Evolutionary conservation across 2,113 vertebrate species (phyloP), one percentile per base, ranked within the genome.

Genomic region (Albula goreensis): DNA sequence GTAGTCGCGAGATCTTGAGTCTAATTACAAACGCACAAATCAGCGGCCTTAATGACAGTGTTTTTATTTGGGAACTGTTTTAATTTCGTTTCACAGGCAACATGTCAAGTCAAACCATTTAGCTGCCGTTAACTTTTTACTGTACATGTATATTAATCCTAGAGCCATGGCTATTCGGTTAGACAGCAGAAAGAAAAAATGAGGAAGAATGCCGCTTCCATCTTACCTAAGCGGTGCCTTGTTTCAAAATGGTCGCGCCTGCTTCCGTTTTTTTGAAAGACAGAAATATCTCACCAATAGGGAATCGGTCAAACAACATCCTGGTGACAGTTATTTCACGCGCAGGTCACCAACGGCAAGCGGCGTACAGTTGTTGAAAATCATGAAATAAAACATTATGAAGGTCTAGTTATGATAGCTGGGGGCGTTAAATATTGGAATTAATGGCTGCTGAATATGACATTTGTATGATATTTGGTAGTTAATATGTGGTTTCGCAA

Each of bases 191-290:
- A 60, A 79, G 84, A 86, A 86, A 88, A 66, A 9, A 48, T 48
- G 50, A 85, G 50, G 85, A 91, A 93, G 89, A 81, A 12, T 31
- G 15, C 10, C 56, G 13, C 93, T 95, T 92, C 95, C 95, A 95
- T 95, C 95, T 96, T 96, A 96, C 95, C 95, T 93, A 90, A 90
- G 88, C 95, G 91, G 93, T 94, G 94, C 91, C 91, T 92, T 87
- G 49, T 94, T 95, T 95, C 94, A 96, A 96, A 96, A 96, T 96
- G 95, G 95, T 95, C 93, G 94, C 94, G 94, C 92, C 93, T 91
- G 94, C 94, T 95, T 96, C 94, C 95, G 93, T 92, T 93, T 92
- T 41, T 50, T 83, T 15, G 92, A 91, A 86, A 87, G 91, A 92
- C 91, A 91, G 91, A 91, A 91, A 89, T 92, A 88, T 88, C 87